A percentile compares a stretch with the other conserved stretches of the same genome.
phyloP scores from a whole-genome alignment of 2,113 vertebrate genomes.

The Grantiella picta region DNA sequence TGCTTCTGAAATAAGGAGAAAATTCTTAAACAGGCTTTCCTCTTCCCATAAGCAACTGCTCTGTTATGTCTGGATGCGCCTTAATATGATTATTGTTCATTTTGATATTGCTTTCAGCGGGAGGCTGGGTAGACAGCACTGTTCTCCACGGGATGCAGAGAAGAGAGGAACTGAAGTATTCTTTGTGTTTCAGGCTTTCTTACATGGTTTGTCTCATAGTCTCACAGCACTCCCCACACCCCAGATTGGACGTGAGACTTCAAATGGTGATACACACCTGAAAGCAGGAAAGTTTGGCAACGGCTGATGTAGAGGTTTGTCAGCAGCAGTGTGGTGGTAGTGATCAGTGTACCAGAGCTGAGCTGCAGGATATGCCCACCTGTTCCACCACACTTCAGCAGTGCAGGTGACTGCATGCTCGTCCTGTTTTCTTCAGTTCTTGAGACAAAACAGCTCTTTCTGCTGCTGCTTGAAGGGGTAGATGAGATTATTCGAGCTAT shows the following conservation, averaged over 20 bases:
- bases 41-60: not conserved
- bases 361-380: not conserved
- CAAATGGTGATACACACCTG: not conserved
- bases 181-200: not conserved
- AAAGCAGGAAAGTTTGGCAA: not conserved
- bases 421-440: not conserved
- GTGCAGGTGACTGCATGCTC: not conserved
- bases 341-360: not conserved
- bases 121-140: not conserved
- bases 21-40: not conserved
- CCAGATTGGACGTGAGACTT: not conserved
- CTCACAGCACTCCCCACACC: not conserved
- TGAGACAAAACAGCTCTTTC: not conserved
- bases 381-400: not conserved
- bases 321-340: not conserved
- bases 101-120: not conserved
- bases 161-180: not conserved
- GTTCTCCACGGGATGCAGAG: not conserved
- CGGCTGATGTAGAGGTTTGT: not conserved
- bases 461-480: not conserved
- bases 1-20: not conserved
- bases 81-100: not conserved
- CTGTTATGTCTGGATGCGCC: slow-evolving; percentile 28
- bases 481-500: not conserved
- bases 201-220: not conserved